Conservation (phyloP, 2,888 invertebrate species). For the Drosophila barbarae region DNA sequence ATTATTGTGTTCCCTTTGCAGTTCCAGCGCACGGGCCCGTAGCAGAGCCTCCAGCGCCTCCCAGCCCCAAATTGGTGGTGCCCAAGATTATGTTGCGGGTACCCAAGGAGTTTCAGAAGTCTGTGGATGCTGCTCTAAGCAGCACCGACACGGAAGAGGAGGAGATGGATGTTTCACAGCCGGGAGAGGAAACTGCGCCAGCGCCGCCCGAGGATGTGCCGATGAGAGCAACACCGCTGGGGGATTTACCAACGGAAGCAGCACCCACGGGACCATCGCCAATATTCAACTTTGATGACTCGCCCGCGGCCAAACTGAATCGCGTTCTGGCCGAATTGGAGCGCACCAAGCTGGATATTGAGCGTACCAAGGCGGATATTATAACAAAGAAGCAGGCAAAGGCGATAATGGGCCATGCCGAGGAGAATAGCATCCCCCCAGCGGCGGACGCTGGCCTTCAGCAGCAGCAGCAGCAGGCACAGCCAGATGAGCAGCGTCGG, state of each 20-base stretch:
- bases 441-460: conserved; percentile 21
- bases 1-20: conserved; percentile 3
- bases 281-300: conserved; percentile 45
- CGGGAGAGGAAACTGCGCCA: not conserved
- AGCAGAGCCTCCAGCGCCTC: conserved; percentile 39
- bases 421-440: conserved; percentile 7
- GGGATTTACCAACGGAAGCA: conserved; percentile 1
- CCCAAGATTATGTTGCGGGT: conserved; percentile 86
- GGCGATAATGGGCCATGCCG: conserved; percentile 23
- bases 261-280: conserved; percentile 1
- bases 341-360: conserved; percentile 75
- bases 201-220: conserved; percentile 29
- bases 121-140: conserved; percentile 78
- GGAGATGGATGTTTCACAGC: conserved; percentile 35
- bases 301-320: conserved; percentile 62
- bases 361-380: conserved; percentile 70
- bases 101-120: conserved; percentile 82
- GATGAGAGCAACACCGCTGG: conserved; percentile 2
- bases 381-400: conserved; percentile 48
- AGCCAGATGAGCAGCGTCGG: conserved; percentile 54
- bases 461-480: conserved; percentile 6
- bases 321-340: conserved; percentile 76
- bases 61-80: conserved; percentile 79
- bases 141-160: conserved; percentile 77
- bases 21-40: conserved; percentile 53